Percentiles rank a stretch among this genome's conserved stretches.
Conservation (phyloP, 2,888 invertebrate genomes). For the Crioceris asparagi region DNA sequence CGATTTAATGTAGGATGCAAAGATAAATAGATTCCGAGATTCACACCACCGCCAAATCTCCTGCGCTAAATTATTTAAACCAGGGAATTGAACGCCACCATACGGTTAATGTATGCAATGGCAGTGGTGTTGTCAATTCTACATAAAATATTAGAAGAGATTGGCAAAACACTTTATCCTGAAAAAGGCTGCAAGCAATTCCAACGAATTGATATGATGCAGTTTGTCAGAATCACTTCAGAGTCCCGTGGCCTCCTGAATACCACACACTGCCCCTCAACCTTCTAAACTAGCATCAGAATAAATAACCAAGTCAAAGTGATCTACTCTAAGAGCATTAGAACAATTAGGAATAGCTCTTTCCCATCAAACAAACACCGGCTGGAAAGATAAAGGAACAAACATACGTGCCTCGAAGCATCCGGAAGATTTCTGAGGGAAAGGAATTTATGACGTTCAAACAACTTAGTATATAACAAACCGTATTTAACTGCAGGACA, state of each 20-base stretch:
- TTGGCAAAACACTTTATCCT: slow-evolving; percentile 2
- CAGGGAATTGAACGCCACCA: not conserved
- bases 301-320: slow-evolving; percentile 2
- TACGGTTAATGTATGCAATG: slow-evolving; percentile 1
- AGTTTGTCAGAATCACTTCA: not conserved
- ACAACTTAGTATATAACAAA: too few species aligned
- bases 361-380: slow-evolving; percentile 19
- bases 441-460: too few species aligned
- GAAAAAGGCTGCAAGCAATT: slow-evolving; percentile 3
- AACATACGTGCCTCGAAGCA: too few species aligned
- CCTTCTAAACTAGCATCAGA: not conserved
- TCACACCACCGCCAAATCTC: slow-evolving; percentile 5
- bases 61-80: not conserved
- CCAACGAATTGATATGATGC: slow-evolving; percentile 4
- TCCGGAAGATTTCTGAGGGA: too few species aligned
- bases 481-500: too few species aligned
- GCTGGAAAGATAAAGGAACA: slow-evolving; percentile 4
- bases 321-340: slow-evolving; percentile 6
- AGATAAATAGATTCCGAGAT: slow-evolving; percentile 1
- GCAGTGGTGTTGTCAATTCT: slow-evolving; percentile 4
- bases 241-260: not conserved
- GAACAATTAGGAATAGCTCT: slow-evolving; percentile 6
- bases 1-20: not conserved
- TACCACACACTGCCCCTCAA: not conserved
- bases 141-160: not conserved